Percentiles rank a stretch among this genome's conserved stretches.
Conservation (phyloP, 2,113 vertebrate species). For the Ellobius talpinus region DNA sequence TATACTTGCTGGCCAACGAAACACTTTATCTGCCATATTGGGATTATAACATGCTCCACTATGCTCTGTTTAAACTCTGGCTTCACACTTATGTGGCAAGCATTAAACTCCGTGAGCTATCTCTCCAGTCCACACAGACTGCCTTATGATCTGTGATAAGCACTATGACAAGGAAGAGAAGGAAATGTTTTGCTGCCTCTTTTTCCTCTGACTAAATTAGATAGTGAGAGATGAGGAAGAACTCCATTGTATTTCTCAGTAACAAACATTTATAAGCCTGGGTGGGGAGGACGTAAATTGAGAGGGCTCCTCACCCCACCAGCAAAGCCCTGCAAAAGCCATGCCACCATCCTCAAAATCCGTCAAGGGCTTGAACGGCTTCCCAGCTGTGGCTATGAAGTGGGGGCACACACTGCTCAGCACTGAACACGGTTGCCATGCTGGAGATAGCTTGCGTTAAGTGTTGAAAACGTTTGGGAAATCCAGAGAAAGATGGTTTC, state of each 20-base stretch:
- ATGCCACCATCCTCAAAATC: background rate
- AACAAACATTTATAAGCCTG: background rate
- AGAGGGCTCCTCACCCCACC: too few species aligned
- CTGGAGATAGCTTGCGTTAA: background rate
- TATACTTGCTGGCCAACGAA: background rate
- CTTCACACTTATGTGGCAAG: background rate
- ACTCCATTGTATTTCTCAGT: background rate
- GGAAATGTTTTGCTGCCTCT: background rate
- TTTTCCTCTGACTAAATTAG: background rate
- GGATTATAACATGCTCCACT: background rate
- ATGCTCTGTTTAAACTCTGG: background rate
- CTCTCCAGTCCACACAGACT: background rate
- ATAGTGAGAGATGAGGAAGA: background rate
- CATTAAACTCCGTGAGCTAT: background rate
- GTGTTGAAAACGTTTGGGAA: constrained; percentile 57
- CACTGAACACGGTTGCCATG: too few species aligned
- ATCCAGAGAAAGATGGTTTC: constrained; percentile 23
- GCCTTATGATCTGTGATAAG: background rate
- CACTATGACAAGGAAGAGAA: background rate
- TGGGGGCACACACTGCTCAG: background rate
- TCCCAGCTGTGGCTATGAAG: background rate
- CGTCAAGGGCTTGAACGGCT: background rate
- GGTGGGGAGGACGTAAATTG: background rate
- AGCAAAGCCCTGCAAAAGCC: background rate
- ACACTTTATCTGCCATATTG: background rate